Percentiles rank a stretch among this genome's conserved stretches.
Conservation (phyloP, 2,888 invertebrate genomes). For the Patella pellucida region DNA sequence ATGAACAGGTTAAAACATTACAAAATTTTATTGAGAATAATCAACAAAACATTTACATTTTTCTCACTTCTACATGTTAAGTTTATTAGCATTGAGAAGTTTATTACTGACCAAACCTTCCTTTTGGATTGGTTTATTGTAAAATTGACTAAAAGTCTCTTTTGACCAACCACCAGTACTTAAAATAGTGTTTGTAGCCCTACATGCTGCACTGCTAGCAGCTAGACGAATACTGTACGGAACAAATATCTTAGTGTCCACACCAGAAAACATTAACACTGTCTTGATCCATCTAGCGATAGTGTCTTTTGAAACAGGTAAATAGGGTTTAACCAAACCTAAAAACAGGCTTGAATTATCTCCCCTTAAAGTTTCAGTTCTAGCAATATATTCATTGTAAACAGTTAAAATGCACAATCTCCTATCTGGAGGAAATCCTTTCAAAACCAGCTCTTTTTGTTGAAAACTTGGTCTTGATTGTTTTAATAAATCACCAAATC, state of each 20-base stretch:
- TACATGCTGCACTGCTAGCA: not conserved
- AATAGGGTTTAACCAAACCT: no score
- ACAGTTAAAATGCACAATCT: no score
- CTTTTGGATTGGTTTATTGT: not conserved
- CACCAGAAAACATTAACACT: no score
- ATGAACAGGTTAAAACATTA: conserved; percentile 1
- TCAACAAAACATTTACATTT: not conserved
- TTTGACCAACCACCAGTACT: not conserved
- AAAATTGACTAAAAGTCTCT: not conserved
- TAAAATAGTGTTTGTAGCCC: not conserved
- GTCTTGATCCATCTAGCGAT: no score
- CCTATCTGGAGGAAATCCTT: no score
- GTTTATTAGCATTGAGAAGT: not conserved
- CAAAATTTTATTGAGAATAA: not conserved
- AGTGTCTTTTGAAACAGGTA: no score
- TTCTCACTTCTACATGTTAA: not conserved
- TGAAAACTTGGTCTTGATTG: conserved; percentile 1
- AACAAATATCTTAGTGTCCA: not conserved
- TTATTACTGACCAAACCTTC: not conserved
- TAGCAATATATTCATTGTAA: no score
- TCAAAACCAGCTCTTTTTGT: not conserved
- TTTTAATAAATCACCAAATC: not conserved
- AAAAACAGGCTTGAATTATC: not conserved
- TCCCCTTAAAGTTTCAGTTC: no score
- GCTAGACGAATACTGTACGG: not conserved